Conservation (phyloP, 2,888 invertebrate species). For the Hirtodrosophila duncani region DNA sequence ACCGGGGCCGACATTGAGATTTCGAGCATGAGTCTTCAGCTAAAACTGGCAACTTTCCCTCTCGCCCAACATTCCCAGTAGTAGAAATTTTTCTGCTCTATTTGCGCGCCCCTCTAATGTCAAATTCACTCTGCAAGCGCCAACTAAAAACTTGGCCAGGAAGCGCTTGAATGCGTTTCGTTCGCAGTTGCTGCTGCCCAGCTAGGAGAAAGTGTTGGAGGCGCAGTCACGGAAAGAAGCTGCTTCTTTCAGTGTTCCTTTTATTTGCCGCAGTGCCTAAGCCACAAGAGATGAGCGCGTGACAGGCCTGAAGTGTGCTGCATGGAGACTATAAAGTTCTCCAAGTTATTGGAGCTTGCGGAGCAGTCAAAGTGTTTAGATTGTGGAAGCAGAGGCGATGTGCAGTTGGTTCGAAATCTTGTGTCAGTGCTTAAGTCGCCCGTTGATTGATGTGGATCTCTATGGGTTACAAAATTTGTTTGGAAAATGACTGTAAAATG, state of each 20-base stretch:
- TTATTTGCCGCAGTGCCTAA: constrained; percentile 20
- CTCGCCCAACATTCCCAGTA: constrained; percentile 50
- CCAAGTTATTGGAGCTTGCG: constrained; percentile 14
- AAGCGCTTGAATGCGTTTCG: constrained; percentile 46
- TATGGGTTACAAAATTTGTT: too few species aligned
- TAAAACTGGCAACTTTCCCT: constrained; percentile 48
- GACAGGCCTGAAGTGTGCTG: constrained; percentile 24
- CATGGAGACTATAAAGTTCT: constrained; percentile 23
- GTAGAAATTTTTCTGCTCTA: constrained; percentile 64
- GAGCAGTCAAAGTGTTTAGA: too few species aligned
- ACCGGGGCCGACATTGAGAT: constrained; percentile 10
- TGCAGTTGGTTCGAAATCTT: too few species aligned
- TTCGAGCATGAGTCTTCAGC: neutral
- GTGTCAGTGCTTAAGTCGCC: too few species aligned
- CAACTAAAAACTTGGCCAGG: constrained; percentile 17
- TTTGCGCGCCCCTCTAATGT: constrained; percentile 58
- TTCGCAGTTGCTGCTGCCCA: too few species aligned
- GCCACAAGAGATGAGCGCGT: constrained; percentile 52
- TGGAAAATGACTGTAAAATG: too few species aligned
- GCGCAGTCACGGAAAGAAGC: constrained; percentile 20
- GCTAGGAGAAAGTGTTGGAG: constrained; percentile 42
- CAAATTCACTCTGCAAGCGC: constrained; percentile 60
- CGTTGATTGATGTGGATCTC: too few species aligned
- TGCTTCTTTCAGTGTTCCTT: constrained; percentile 1
- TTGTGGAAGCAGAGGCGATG: too few species aligned